Evolutionary conservation across 2,797 vertebrate species (phyloP), one percentile per base, ranked within the genome.

Genomic region (Chelonia mydas): DNA sequence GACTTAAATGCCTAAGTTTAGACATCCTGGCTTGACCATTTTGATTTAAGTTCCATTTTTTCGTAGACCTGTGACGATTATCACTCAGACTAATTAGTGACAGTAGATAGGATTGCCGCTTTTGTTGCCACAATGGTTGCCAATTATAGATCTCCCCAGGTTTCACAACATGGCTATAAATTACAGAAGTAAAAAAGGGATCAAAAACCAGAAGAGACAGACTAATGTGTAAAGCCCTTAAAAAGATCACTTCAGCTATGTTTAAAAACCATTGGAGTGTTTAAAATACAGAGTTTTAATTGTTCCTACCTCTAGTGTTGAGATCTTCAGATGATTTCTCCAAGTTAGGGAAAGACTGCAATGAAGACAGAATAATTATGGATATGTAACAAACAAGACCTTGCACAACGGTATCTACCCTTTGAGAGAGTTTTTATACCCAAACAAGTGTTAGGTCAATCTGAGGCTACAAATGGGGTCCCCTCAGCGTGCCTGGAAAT

Each of bases 291-390:
- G 6, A 82, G 78, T 41, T 45, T 85, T 3, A 93, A 51, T 72
- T 76, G 72, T 77, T 92, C 13, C 97, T 98, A 98, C 98, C 98
- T 98, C 31, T 92, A 12, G 59, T 94, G 21, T 57, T 79, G 57
- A 96, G 82, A 81, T 96, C 82, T 92, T 96, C 93, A 74, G 65
- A 77, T 87, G 94, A 96, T 87, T 98, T 96, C 49, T 98, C 96
- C 94, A 98, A 94, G 59, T 98, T 97, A 94, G 98, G 95, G 83
- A 98, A 98, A 92, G 98, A 98, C 99, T 99, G 96, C 61, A 98
- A 97, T 19, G 33, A 97, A 97, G 81, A 95, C 6, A 91, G 28
- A 97, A 92, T 85, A 93, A 83, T 15, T 90, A 90, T 95, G 81
- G 83, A 23, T 5, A 68, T 1, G 2, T 57, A 21, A 83, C 53